Evolutionary conservation across 2,888 invertebrate species (phyloP), one percentile per base, ranked within the genome.

Genomic region (Altica lythri): DNA sequence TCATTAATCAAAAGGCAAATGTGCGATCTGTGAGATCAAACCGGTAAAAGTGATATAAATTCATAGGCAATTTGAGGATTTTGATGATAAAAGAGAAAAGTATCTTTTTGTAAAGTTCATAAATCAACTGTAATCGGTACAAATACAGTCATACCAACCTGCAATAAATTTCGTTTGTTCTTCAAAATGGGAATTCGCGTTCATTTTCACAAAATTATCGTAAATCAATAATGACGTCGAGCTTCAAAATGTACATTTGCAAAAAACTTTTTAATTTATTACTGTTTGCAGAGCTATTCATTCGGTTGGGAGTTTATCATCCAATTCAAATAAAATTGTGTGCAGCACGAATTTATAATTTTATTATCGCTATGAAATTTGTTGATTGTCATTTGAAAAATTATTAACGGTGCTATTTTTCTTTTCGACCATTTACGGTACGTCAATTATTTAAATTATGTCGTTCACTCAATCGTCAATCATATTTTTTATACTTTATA

Each of bases 131-230:
- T 71, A 71, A 71, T 71, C 69, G 69, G 65, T 68, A 65, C 68
- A 68, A 70, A 68, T 69, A 62, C 67, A 66, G 67, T 67, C 68
- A 68, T 66, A 69, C 63, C 67, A 64, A 67, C 63, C 67, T 60
- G 67, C 71, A 68, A 70, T 74, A 73, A 74, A 74, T 74, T 73
- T 70, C 69, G 69, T 71, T 71, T 70, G 73, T 74, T 73, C 74
- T 73, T 73, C 73, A 73, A 73, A 74, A 73, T 71, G 72, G 74
- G 72, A 72, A 73, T 73, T 69, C 68, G 69, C 74, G 73, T 74
- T 74, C 73, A 74, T 74, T 74, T 73, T 74, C 74, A 73, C 74
- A 70, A 74, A 74, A 74, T 74, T 74, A 74, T 69, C 74, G 74
- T 74, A 74, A 74, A 74, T 74, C 73, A 74, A 70, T 68, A 69